Evolutionary conservation across 2,113 vertebrate species (phyloP), one percentile per base, ranked within the genome.

Genomic region (Python bivittatus): DNA sequence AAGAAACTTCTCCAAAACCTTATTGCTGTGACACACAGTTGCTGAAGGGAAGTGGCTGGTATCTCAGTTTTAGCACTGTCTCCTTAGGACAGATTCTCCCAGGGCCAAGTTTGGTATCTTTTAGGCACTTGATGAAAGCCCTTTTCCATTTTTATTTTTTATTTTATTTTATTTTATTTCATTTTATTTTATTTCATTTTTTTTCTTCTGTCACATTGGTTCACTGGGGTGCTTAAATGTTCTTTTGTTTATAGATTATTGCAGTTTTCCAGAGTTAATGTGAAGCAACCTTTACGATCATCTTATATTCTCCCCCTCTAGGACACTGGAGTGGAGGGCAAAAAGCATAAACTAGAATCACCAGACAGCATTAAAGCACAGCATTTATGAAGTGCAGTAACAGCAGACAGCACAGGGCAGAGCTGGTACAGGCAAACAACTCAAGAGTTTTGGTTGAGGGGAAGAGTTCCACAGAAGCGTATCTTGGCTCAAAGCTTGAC

Each of bases 401-500:
- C 22, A n/a, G 86, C 86, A 84, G 42, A 84, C 42, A 84, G 54
- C 15, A 84, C 38, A 88, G 29, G 54, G 29, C 2, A 52, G 38
- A 92, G 33, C 10, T 92, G 91, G 91, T 68, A 60, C 42, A 9
- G 23, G 86, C 53, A 84, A n/a, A 60, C 33, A 17, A 52, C 38
- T 88, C 86, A 44, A 57, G 42, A 53, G 38, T 79, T 6, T 60
- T 83, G 85, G 61, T 88, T 60, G 52, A 64, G 53, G 86, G 48
- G 72, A 72, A 88, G 52, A 57, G 33, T 56, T 54, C 52, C 42
- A 84, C 87, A 58, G 54, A 88, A 88, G 54, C 86, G 48, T 53
- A 57, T 52, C 54, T 88, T 92, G 91, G 91, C 91, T 88, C 11
- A 84, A 72, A n/a, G 54, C 54, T 23, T 27, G 56, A 83, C 54